Percentiles rank a stretch among this genome's conserved stretches.
These are phyloP conservation scores for Prunella strophiata DNA, from an alignment of 2,797 vertebrate species.

Conservation along the genomic window DNA sequence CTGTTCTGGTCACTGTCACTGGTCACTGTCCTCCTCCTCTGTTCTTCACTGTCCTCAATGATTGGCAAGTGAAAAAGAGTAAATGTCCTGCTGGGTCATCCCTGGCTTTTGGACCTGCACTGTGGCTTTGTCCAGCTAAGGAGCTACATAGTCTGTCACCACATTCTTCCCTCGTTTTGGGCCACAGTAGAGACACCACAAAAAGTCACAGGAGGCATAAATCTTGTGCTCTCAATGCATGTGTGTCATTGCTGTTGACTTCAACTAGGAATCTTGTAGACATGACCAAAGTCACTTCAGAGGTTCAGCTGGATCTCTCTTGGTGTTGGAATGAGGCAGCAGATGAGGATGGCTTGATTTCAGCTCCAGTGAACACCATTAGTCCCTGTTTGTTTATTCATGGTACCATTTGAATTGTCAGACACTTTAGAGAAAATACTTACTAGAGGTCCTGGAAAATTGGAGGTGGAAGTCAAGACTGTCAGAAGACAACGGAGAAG, in stretches of 20 bases:
- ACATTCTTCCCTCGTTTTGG: neutral
- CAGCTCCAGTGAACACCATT: neutral
- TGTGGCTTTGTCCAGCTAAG: neutral
- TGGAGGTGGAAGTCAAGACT: neutral
- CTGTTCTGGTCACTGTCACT: neutral
- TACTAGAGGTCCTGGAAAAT: neutral
- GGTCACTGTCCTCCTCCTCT: no score
- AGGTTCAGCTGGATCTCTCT: neutral
- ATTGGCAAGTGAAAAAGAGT: neutral
- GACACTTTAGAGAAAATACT: neutral
- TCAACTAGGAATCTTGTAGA: neutral
- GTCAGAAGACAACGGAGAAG: neutral
- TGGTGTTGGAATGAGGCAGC: neutral
- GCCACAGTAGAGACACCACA: neutral
- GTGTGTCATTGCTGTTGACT: neutral
- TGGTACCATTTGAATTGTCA: neutral
- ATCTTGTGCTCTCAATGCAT: neutral
- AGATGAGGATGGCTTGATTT: neutral
- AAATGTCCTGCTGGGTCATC: neutral
- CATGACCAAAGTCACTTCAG: neutral
- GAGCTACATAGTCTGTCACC: neutral
- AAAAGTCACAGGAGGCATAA: neutral
- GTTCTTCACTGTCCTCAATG: neutral
- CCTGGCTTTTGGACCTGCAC: neutral
- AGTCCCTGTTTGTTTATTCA: neutral